These are phyloP conservation scores for Pollachius pollachius DNA, from an alignment of 2,113 vertebrate genomes.

Conservation along the genomic window DNA sequence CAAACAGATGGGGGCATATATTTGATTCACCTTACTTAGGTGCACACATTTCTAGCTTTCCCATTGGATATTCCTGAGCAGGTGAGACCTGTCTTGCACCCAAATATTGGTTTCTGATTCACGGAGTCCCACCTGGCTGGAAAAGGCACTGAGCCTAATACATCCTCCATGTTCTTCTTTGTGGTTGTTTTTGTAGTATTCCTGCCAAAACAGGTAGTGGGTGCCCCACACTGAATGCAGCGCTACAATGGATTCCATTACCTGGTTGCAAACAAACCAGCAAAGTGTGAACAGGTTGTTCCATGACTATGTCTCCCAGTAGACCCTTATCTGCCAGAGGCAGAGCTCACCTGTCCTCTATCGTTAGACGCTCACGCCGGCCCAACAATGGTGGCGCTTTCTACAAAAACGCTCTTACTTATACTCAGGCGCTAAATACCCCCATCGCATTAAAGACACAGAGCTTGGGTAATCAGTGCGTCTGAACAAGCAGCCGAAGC, in stretches of 20 bases:
- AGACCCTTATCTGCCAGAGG: conserved; percentile 60
- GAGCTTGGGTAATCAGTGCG: background rate
- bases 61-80: no score
- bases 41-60: no score
- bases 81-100: no score
- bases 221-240: conserved; percentile 6
- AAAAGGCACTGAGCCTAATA: background rate
- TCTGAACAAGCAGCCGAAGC: conserved; percentile 50
- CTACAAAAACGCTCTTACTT: conserved; percentile 25
- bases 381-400: conserved; percentile 22
- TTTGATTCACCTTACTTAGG: no score
- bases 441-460: background rate
- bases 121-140: no score
- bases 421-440: conserved; percentile 25
- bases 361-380: conserved; percentile 56
- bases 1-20: conserved; percentile 12
- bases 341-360: conserved; percentile 70
- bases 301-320: conserved; percentile 24
- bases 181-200: background rate
- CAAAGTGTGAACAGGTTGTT: conserved; percentile 34
- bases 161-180: background rate
- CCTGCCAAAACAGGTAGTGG: background rate
- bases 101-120: no score
- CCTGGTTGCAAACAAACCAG: background rate
- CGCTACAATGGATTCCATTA: conserved; percentile 7